Evolutionary conservation across 2,797 vertebrate genomes (phyloP).

Genomic region (Acipenser oxyrinchus): DNA sequence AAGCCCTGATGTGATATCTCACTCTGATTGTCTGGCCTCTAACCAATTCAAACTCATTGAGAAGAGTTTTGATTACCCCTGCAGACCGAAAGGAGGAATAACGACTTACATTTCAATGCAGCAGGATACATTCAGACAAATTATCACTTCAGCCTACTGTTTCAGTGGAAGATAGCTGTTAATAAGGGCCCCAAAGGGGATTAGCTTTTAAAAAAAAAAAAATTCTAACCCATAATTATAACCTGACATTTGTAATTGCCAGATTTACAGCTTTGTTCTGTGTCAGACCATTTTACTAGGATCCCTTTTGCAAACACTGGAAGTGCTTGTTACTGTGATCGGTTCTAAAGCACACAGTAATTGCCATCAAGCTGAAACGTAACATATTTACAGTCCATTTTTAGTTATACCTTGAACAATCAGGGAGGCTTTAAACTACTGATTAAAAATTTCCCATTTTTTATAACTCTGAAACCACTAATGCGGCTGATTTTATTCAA

Average conservation of each 20-base stretch:
- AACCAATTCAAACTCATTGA: too few relatives aligned
- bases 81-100: background rate
- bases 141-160: background rate
- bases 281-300: background rate
- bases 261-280: background rate
- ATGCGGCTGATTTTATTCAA: too few relatives aligned
- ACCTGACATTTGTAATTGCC: background rate
- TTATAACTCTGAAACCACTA: too few relatives aligned
- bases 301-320: background rate
- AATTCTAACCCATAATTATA: background rate
- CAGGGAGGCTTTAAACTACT: too few relatives aligned
- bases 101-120: background rate
- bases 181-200: background rate
- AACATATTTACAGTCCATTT: too few relatives aligned
- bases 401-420: too few relatives aligned
- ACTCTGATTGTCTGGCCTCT: too few relatives aligned
- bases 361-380: too few relatives aligned
- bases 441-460: too few relatives aligned
- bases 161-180: background rate
- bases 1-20: too few relatives aligned
- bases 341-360: too few relatives aligned
- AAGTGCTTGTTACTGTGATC: too few relatives aligned
- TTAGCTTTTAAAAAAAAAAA: background rate
- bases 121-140: conserved; percentile 1
- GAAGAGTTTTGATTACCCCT: background rate